Evolutionary conservation across 1,140 invertebrate genomes (phyloP), one percentile per base, ranked within the genome.

Genomic region (Linepithema humile): DNA sequence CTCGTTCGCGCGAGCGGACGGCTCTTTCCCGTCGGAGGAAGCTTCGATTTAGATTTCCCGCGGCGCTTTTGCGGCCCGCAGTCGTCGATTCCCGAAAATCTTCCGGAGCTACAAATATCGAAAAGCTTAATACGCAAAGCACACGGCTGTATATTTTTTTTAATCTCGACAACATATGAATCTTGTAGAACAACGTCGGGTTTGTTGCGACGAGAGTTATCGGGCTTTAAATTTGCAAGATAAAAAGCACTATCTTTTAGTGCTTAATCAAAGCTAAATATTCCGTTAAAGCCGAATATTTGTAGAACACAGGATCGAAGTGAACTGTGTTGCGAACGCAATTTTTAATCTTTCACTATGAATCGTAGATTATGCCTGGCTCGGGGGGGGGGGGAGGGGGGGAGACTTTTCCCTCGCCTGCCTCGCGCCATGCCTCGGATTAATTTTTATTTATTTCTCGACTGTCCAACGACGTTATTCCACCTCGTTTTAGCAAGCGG

Each of bases 401-500:
- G 23, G 0, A 10, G 20, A 4, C 20, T 62, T 35, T 12, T 53
- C 43, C 40, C 10, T 2, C 43, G 6, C 12, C 23, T 3, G 45
- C 40, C 9, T 35, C 59, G 35, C 35, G 26, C 9, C 15, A 23
- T 62, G 4, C n/a, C n/a, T n/a, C 48, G 7, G 64, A 57, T 80
- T 80, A 70, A 80, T 80, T 80, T 78, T 80, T 80, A 80, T 80
- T 80, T 70, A 80, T 70, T 40, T 65, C 38, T n/a, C 75, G 45
- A 45, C 43, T 40, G 6, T 32, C n/a, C 35, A 4, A 74, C 40
- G 26, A 17, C 35, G 26, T 80, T 55, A 40, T 70, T 55, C 75
- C 43, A 53, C 26, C 53, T 26, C 65, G 35, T 70, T 80, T 80
- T 40, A 43, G 75, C 73, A 20, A 3, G 23, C 48, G 64, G 70